These are phyloP conservation scores for Euwallacea fornicatus DNA, from an alignment of 1,140 invertebrate species.

Conservation along the genomic window DNA sequence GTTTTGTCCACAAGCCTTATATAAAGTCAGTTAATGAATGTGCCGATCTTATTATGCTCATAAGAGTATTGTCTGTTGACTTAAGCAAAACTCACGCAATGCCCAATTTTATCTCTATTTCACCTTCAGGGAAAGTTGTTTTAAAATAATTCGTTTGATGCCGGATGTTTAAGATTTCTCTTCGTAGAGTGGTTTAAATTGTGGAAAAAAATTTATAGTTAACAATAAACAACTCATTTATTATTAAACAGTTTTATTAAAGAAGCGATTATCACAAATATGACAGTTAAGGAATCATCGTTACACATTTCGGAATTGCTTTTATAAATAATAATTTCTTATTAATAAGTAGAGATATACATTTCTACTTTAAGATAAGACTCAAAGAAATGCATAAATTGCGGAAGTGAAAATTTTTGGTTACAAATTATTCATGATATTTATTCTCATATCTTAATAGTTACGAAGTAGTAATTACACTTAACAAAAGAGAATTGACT, in stretches of 20 bases:
- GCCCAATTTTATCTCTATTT: no score
- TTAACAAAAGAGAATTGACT: constrained; percentile 45
- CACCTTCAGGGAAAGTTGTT: no score
- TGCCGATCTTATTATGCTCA: no score
- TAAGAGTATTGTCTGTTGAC: no score
- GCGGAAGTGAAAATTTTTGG: constrained; percentile 6
- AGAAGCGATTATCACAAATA: constrained; percentile 53
- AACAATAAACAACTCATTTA: constrained; percentile 16
- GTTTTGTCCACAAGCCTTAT: no score
- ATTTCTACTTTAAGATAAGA: neutral
- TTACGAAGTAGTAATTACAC: constrained; percentile 26
- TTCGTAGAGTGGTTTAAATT: no score
- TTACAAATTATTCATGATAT: constrained; percentile 5
- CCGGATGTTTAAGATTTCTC: no score
- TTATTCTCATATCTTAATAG: no score
- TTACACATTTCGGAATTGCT: constrained; percentile 42
- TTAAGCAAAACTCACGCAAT: no score
- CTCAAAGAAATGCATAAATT: no score
- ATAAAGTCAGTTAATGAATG: no score
- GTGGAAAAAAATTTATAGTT: neutral
- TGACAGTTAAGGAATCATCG: constrained; percentile 50
- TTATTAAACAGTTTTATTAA: constrained; percentile 51
- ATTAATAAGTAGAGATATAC: constrained; percentile 9
- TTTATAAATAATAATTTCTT: constrained; percentile 40
- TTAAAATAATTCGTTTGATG: no score